Base-by-base conservation (phyloP, 2,113 vertebrate species). In the Porphyrio hochstetteri region DNA sequence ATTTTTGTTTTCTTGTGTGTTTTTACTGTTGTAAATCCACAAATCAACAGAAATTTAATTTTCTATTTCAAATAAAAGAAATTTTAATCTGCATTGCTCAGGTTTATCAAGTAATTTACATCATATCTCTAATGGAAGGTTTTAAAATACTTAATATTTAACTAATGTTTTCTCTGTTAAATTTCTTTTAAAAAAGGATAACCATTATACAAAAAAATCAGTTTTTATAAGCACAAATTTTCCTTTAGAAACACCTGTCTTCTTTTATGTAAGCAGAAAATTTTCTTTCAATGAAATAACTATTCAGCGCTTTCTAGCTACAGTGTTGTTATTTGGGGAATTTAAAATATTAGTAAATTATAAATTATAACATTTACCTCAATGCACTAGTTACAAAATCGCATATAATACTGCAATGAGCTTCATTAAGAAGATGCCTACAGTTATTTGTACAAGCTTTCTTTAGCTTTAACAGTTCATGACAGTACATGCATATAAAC, bases 361-460 rank as follows among this genome's bases (percentile, higher is more conserved):
- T 33, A 38, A 75, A 70, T 86, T 4, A 60, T 52, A 84, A 59
- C 21, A 38, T 79, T 76, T 82, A 52, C 16, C 25, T 92, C 56
- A 44, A 20, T 59, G 27, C 7, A 55, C 10, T 82, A 42, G 23
- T 77, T 65, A 55, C 31, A 61, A 86, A 82, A 57, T 11, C 11
- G 60, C 40, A 35, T 67, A 38, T 36, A 70, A 92, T 92, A 64
- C 28, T 72, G 31, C 46, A 94, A 17, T 24, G 36, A 56, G 16
- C 20, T 71, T 94, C 68, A 91, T 92, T 95, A 89, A 33, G 36
- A 95, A 94, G 33, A 88, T 81, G 60, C 17, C 60, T 76, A 53
- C 27, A 91, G 75, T 81, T 93, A 91, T 92, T 85, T 93, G 65
- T 72, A 46, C 25, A 91, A 82, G 28, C 19, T 78, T 93, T 93